Evolutionary conservation across 2,888 invertebrate genomes (phyloP).

Genomic region (Cataglyphis cursor): DNA sequence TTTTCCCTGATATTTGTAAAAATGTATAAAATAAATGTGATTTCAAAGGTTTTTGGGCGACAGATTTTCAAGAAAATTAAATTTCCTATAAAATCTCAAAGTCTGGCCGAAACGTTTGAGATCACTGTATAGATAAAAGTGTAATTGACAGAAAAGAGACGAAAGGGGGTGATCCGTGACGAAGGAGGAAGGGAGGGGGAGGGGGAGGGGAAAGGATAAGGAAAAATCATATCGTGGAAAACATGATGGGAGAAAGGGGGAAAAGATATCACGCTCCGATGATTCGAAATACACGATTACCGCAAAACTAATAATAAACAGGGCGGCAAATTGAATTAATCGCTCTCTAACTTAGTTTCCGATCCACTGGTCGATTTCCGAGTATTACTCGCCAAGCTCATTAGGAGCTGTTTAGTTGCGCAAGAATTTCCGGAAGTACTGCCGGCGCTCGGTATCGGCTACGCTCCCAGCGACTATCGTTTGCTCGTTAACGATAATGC

Average conservation of each 20-base stretch:
- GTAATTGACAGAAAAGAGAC: not conserved
- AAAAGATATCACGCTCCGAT: not conserved
- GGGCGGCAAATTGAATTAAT: constrained; percentile 38
- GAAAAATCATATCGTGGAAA: not conserved
- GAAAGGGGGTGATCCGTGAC: too few relatives aligned
- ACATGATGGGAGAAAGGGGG: not conserved
- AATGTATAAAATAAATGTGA: too few relatives aligned
- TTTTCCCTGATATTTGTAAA: too few relatives aligned
- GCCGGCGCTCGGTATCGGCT: constrained; percentile 18
- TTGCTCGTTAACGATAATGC: constrained; percentile 56
- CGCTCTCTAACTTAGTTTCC: constrained; percentile 38
- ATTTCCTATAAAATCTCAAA: too few relatives aligned
- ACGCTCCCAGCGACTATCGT: constrained; percentile 47
- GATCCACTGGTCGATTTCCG: constrained; percentile 38
- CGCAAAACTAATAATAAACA: constrained; percentile 44
- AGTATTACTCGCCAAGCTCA: constrained; percentile 38
- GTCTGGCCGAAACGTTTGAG: too few relatives aligned
- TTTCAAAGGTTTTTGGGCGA: too few relatives aligned
- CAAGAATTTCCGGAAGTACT: constrained; percentile 47
- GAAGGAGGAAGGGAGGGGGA: too few relatives aligned
- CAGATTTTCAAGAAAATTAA: too few relatives aligned
- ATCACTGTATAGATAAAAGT: too few relatives aligned
- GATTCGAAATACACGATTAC: constrained; percentile 4
- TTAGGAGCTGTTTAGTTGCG: constrained; percentile 54
- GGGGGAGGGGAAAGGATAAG: too few relatives aligned